Evolutionary conservation across 1,140 invertebrate genomes (phyloP), one percentile per base, ranked within the genome.

Genomic region (Conus betulinus): DNA sequence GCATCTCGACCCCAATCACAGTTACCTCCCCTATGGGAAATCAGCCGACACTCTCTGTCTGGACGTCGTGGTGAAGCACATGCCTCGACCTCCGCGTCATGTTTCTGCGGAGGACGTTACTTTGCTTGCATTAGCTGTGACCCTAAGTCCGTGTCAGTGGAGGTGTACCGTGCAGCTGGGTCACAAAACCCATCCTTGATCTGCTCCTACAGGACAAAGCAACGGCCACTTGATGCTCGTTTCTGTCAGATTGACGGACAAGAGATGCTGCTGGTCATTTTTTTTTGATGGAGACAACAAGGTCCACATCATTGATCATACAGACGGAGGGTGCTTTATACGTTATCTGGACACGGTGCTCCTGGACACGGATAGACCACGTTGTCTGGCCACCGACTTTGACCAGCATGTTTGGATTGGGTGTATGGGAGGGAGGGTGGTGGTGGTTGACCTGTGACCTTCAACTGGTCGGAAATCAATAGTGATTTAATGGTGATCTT

Each of bases 311-410:
- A 20, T 83, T 17, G 81, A 83, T n/a, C 53, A 55, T 23, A 83
- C 20, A 57, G 81, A 83, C 23, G 81, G 81, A 27, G 15, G 81
- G 0, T 20, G 15, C 6, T 83, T 83, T 13, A 52, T 83, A 5
- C 52, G 81, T 5, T 83, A 39, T 51, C 81, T 83, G 51, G 81
- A 83, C 23, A 83, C 81, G 17, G 52, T 51, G 53, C 23, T 52
- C n/a, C 5, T 83, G 52, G 51, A 55, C 7, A 20, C 55, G 27
- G 5, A 83, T 39, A 83, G 53, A 51, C 81, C 81, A 23, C 55
- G 53, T 55, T 3, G 52, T 83, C 81, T 83, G 81, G 81, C 81
- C 81, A 83, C 81, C 8, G 81, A 83, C 76, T 51, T 39, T 51
- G 76, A 51, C 8, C 23, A 79, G 27, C 25, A 15, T 27, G 25